These are phyloP conservation scores for Gymnosoma rotundatum DNA, from an alignment of 2,888 invertebrate species.

Conservation along the genomic window DNA sequence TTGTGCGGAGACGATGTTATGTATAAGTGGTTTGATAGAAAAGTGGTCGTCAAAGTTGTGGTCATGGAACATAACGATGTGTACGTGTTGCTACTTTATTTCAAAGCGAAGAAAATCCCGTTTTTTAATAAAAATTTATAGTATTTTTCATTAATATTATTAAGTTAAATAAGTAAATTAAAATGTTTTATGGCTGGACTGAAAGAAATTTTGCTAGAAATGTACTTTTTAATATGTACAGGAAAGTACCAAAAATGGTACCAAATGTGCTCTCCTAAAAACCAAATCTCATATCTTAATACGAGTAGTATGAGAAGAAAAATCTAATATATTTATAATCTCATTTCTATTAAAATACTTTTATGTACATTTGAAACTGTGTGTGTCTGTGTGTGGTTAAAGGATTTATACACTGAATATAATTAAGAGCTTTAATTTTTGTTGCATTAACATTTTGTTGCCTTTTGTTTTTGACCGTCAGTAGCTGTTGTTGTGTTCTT, in stretches of 20 bases:
- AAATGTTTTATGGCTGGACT: no score
- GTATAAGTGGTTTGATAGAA: not conserved
- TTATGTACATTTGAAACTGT: no score
- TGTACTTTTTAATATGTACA: no score
- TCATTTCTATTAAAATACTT: conserved; percentile 15
- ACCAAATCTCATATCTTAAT: no score
- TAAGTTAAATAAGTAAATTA: no score
- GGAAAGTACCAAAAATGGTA: no score
- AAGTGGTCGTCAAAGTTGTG: conserved; percentile 34
- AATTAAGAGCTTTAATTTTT: conserved; percentile 78
- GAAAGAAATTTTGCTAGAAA: no score
- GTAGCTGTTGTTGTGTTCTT: not conserved
- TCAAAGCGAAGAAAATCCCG: not conserved
- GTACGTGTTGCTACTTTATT: conserved; percentile 38
- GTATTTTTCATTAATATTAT: no score
- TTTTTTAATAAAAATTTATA: no score
- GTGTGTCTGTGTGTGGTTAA: conserved; percentile 72
- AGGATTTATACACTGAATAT: conserved; percentile 80
- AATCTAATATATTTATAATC: conserved; percentile 12
- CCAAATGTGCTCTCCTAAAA: no score
- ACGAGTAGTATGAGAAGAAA: no score
- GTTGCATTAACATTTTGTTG: conserved; percentile 41
- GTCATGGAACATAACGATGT: conserved; percentile 7
- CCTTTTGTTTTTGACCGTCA: conserved; percentile 19
- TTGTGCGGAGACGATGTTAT: conserved; percentile 42